Percentiles rank a stretch among this genome's conserved stretches.
These are phyloP conservation scores for Siniperca scherzeri DNA, from an alignment of 2,797 vertebrate species.

Conservation along the genomic window DNA sequence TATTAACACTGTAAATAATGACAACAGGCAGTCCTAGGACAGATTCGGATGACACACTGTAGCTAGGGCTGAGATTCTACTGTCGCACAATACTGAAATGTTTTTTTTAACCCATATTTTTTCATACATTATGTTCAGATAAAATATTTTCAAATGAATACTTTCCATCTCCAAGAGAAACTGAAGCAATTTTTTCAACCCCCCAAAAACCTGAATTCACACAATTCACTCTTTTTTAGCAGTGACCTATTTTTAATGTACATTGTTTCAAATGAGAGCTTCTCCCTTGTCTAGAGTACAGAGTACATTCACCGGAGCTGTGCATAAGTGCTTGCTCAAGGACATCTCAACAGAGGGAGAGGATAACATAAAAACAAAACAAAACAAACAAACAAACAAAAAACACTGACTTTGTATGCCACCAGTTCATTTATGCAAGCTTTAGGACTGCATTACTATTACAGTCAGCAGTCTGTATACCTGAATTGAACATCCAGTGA, in stretches of 20 bases:
- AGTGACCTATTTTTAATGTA: constrained; percentile 3
- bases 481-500: not conserved
- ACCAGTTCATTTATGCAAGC: not conserved
- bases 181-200: not conserved
- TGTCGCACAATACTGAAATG: not conserved
- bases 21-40: constrained; percentile 29
- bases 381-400: not conserved
- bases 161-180: not conserved
- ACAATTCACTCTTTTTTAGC: not conserved
- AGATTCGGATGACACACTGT: constrained; percentile 3
- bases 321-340: constrained; percentile 26
- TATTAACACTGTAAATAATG: constrained; percentile 60
- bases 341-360: constrained; percentile 20
- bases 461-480: not conserved
- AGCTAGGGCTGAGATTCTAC: not conserved
- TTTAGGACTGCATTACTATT: not conserved
- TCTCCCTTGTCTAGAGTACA: not conserved
- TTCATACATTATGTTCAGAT: no score
- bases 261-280: constrained; percentile 8
- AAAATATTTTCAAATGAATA: not conserved
- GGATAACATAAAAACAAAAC: not conserved
- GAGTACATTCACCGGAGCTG: not conserved
- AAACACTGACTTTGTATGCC: not conserved
- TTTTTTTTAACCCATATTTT: not conserved
- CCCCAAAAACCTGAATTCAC: not conserved